phyloP scores from a whole-genome alignment of 2,797 vertebrate species.

The Acanthurus tractus region DNA sequence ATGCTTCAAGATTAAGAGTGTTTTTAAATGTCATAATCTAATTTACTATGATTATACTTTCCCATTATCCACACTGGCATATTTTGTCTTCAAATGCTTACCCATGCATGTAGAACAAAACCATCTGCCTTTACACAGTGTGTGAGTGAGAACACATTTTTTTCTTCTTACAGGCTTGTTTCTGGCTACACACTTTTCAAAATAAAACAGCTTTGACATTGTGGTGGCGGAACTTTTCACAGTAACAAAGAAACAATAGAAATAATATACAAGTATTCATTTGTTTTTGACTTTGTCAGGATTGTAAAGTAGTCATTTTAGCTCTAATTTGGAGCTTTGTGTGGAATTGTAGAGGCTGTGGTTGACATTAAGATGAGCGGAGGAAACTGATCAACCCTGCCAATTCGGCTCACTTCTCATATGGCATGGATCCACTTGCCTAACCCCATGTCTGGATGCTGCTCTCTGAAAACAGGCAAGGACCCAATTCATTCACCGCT shows the following conservation, averaged over 20 bases:
- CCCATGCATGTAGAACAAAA: constrained; percentile 17
- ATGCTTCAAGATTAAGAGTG: no score
- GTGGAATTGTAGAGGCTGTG: constrained; percentile 26
- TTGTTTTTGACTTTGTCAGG: constrained; percentile 40
- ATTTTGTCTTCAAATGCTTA: constrained; percentile 19
- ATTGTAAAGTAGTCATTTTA: constrained; percentile 23
- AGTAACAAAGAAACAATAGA: constrained; percentile 6
- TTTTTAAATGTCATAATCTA: constrained; percentile 1
- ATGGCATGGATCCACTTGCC: constrained; percentile 62
- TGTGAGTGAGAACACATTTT: background rate
- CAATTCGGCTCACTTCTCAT: constrained; percentile 58
- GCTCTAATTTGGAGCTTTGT: constrained; percentile 31
- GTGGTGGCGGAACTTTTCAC: background rate
- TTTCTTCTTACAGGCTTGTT: background rate
- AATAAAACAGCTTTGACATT: constrained; percentile 22
- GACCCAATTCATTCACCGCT: constrained; percentile 60
- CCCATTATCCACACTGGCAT: constrained; percentile 10
- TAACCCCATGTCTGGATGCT: constrained; percentile 63
- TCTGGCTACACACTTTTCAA: background rate
- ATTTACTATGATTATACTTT: constrained; percentile 17
- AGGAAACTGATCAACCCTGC: constrained; percentile 50
- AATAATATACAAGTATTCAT: background rate
- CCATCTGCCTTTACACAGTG: constrained; percentile 17
- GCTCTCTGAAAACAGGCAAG: constrained; percentile 57
- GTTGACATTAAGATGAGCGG: constrained; percentile 54